Evolutionary conservation across 2,888 invertebrate genomes (phyloP).

Genomic region (Tenthredo distinguenda): DNA sequence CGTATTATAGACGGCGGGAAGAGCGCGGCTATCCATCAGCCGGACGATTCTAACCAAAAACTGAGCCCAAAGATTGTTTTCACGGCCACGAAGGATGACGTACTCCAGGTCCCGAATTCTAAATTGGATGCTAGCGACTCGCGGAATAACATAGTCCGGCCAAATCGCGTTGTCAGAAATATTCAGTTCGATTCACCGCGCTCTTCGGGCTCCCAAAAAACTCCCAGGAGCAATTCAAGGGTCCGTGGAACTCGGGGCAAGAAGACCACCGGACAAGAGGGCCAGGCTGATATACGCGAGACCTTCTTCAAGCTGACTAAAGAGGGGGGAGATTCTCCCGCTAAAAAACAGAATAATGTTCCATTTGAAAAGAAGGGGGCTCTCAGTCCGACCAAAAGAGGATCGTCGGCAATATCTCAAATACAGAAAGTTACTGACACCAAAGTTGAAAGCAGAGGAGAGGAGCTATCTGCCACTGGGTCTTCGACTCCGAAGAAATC

Average conservation of each 20-base stretch:
- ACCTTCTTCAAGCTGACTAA: conserved; percentile 68
- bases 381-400: conserved; percentile 71
- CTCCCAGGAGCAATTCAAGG: conserved; percentile 57
- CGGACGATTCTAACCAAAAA: conserved; percentile 35
- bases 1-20: background rate
- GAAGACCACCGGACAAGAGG: conserved; percentile 63
- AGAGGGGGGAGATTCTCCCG: conserved; percentile 32
- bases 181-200: conserved; percentile 69
- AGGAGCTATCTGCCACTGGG: conserved; percentile 58
- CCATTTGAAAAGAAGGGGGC: conserved; percentile 72
- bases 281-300: conserved; percentile 72
- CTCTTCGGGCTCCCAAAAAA: conserved; percentile 58
- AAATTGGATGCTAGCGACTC: conserved; percentile 19
- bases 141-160: conserved; percentile 58
- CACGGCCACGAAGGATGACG: conserved; percentile 17
- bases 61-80: conserved; percentile 63
- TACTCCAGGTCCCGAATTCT: background rate
- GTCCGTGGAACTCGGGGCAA: conserved; percentile 59
- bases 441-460: conserved; percentile 57
- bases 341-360: conserved; percentile 64
- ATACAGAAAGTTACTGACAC: conserved; percentile 72
- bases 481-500: conserved; percentile 75
- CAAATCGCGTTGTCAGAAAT: conserved; percentile 62
- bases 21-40: background rate
- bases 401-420: background rate